phyloP scores from a whole-genome alignment of 2,888 invertebrate species.

The Selenia dentaria region DNA sequence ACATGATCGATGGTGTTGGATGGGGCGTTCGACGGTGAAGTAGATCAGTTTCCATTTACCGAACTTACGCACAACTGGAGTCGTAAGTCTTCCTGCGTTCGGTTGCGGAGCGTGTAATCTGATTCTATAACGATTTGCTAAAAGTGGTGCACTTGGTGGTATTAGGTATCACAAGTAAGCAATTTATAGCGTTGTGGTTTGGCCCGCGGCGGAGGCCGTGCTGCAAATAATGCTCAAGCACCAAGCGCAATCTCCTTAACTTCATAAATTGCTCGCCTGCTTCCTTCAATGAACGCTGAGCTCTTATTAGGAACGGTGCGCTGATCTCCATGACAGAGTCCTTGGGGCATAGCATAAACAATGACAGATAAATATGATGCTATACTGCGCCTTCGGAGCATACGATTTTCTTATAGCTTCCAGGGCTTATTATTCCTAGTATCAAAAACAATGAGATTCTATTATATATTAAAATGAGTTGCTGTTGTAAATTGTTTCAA shows the following conservation, averaged over 20 bases:
- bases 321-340: conserved; percentile 46
- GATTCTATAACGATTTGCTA: conserved; percentile 67
- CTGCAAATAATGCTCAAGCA: conserved; percentile 54
- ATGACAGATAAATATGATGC: conserved; percentile 36
- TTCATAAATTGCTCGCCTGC: conserved; percentile 70
- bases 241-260: conserved; percentile 66
- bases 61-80: conserved; percentile 20
- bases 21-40: conserved; percentile 31
- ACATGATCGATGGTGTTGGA: conserved; percentile 52
- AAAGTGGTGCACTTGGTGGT: conserved; percentile 50
- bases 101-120: conserved; percentile 47
- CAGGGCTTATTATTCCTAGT: not conserved
- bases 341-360: conserved; percentile 57
- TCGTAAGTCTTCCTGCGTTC: conserved; percentile 9
- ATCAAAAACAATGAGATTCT: not conserved
- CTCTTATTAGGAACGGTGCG: conserved; percentile 54
- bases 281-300: conserved; percentile 55
- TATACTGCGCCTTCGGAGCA: not conserved
- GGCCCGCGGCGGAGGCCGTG: conserved; percentile 39
- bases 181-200: conserved; percentile 59
- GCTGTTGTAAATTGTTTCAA: conserved; percentile 4
- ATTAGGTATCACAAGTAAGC: conserved; percentile 58
- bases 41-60: conserved; percentile 28
- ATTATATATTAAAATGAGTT: not conserved
- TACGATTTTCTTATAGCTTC: not conserved